Conservation (phyloP, 2,113 vertebrate genomes). For the Notarius quadriscutis region DNA sequence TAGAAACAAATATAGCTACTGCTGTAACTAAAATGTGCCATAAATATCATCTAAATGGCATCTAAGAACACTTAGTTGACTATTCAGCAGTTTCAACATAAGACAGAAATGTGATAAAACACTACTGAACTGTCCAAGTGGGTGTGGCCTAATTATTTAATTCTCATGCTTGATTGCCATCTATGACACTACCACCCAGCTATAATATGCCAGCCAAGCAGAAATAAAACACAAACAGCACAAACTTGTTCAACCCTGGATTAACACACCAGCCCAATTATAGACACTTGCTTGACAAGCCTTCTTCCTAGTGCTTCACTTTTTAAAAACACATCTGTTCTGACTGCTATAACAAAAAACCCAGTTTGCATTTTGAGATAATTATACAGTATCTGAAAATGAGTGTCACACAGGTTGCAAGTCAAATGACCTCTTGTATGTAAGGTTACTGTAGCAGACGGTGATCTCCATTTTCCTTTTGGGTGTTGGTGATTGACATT, state of each 20-base stretch:
- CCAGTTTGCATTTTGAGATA: neutral
- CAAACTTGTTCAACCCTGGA: neutral
- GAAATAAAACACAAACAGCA: slow-evolving; percentile 1
- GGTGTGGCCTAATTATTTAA: neutral
- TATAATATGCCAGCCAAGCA: neutral
- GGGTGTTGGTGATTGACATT: neutral
- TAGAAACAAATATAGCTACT: neutral
- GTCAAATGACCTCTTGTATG: neutral
- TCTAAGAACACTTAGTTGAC: neutral
- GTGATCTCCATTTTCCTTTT: neutral
- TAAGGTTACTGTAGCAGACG: neutral
- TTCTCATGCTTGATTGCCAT: neutral
- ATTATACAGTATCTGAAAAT: neutral
- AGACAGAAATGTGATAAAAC: neutral
- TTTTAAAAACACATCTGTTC: neutral
- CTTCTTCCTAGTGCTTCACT: neutral
- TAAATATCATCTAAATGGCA: neutral
- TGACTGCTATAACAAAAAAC: neutral
- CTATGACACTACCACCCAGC: neutral
- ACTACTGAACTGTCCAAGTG: neutral
- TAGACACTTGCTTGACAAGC: neutral
- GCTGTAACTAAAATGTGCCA: neutral
- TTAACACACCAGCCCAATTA: neutral
- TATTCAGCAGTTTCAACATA: neutral
- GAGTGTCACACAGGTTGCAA: neutral